Base-by-base conservation (phyloP, 1,140 invertebrate genomes). In the Lordiphosa mommai region DNA sequence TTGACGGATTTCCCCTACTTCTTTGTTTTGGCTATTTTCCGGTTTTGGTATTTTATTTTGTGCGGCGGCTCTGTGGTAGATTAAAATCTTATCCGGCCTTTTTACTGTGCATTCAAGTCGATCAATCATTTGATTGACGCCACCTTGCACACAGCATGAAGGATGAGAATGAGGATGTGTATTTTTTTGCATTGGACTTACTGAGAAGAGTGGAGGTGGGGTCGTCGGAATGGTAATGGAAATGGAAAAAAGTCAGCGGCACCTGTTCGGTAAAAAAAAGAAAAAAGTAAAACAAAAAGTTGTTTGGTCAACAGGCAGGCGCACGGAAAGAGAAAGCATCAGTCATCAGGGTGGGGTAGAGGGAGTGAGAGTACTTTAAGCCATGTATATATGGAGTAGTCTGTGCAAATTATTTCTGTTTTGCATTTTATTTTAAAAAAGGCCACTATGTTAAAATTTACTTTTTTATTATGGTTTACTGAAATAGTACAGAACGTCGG, bases 81-180 rank as follows among this genome's bases (percentile, higher is more conserved):
- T 84, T 63, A 64, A 76, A 82, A 84, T 82, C 67, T 40, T 38
- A 7, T 27, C 23, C 7, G 23, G 23, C 23, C 23, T 27, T 27
- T 27, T 27, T 27, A 27, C 23, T 27, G 23, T 27, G 23, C 29
- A 57, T 37, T 59, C 65, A 69, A 56, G 57, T 61, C 65, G 72
- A 82, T 82, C 76, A 82, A 82, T 82, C 76, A 82, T 76, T 82
- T 84, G 77, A 82, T 84, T 82, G 76, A 82, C 77, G 67, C 61
- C 65, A 41, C 57, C 49, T 51, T 60, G 53, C 13, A 37, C 59
- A 43, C 43, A 44, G 58, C 50, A 47, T 70, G 76, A 80, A 63
- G 60, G 60, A 70, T 70, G 38, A 50, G 57, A 23, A 60, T 40
- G 48, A 46, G 43, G 40, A 29, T 59, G 55, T 40, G 36, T 53